Base-by-base conservation (phyloP, 2,797 vertebrate species). In the Phoebastria nigripes region DNA sequence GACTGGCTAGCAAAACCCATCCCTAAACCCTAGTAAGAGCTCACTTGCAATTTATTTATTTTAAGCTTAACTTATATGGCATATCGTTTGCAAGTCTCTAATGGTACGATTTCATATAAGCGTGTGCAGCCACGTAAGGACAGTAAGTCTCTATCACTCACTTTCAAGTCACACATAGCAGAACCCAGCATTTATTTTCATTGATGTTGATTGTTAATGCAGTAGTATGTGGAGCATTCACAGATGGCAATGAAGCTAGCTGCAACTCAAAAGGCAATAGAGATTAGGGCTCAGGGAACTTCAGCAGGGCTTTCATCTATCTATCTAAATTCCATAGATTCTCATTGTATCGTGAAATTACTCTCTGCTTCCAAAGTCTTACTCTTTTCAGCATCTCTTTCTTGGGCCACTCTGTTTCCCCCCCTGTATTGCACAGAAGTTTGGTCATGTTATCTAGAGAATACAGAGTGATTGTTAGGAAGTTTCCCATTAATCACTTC, bases 271-370 rank as follows among this genome's bases (percentile, higher is more conserved):
- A 85, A 93, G 35, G 56, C 79, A 88, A 63, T 2, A 88, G 21
- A 91, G 56, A 85, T 86, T 52, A 91, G 69, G 59, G 20, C 31
- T 82, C 13, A 22, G 44, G 47, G 47, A 92, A 82, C 20, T 93
- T 90, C 55, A 83, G 58, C 58, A 41, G 22, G 22, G 28, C 63
- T 97, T 96, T 90, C 62, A 82, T 65, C 77, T 76, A 7, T 78
- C n/a, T 73, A 72, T 58, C 51, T 84, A 73, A 93, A 91, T 92
- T 92, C 44, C 76, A 87, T 1, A 92, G 72, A 94, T 82, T 94
- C 81, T 94, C 91, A 92, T 20, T 95, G 42, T 93, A n/a, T 93
- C 1, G 0, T 97, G 95, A 97, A 97, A 95, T 97, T 94, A 80
- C 62, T 54, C 59, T 92, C 52, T 83, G 74, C 61, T 88, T 93